phyloP scores from a whole-genome alignment of 1,140 invertebrate species.

The Listronotus bonariensis region DNA sequence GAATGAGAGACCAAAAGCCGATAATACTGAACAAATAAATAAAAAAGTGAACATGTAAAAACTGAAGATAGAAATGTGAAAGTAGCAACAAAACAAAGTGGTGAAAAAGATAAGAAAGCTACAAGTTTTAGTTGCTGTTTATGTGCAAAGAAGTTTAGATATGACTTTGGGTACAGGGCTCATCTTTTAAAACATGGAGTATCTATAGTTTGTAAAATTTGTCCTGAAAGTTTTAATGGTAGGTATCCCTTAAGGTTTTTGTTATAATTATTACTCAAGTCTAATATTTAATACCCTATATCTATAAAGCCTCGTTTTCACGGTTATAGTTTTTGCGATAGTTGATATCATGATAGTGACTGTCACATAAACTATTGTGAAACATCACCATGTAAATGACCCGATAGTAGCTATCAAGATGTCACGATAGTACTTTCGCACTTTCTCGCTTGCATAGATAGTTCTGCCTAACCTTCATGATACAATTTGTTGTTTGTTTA shows the following conservation, averaged over 20 bases:
- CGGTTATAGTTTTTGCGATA: no score
- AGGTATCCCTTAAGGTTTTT: background rate
- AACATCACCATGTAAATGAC: no score
- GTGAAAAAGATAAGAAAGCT: background rate
- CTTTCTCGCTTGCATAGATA: no score
- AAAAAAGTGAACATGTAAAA: background rate
- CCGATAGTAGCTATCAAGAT: no score
- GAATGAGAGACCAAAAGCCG: background rate
- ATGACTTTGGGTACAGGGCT: conserved; percentile 33
- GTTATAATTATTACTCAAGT: background rate
- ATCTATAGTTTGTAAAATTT: conserved; percentile 43
- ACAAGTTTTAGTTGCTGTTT: conserved; percentile 30
- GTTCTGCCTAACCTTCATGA: no score
- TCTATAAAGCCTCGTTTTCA: no score
- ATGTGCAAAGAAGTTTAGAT: conserved; percentile 43
- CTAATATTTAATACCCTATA: no score
- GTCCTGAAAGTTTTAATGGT: conserved; percentile 43
- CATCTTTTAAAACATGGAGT: conserved; percentile 46
- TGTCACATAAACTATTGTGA: no score
- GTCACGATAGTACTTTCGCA: no score
- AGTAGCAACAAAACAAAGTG: background rate
- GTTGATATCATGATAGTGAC: no score
- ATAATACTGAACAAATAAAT: background rate
- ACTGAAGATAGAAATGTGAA: background rate
- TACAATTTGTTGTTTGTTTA: no score